Percentiles rank a stretch among this genome's conserved stretches.
These are phyloP conservation scores for Pelobates cultripes DNA, from an alignment of 2,797 vertebrate species.

Conservation along the genomic window DNA sequence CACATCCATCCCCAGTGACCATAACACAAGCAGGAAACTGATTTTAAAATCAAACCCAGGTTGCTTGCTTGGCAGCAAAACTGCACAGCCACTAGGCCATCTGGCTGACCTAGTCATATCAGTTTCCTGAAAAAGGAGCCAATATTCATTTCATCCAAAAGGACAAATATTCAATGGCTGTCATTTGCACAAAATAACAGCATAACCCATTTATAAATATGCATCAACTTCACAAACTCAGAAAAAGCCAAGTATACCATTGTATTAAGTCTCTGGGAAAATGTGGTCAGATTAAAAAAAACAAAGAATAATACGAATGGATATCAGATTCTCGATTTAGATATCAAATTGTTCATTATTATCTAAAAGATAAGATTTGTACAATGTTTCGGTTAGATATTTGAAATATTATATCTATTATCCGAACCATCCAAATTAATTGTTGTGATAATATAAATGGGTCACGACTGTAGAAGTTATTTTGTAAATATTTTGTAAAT, in stretches of 20 bases:
- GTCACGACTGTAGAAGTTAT: too few relatives aligned
- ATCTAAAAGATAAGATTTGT: too few relatives aligned
- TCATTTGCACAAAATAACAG: constrained; percentile 27
- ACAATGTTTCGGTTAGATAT: too few relatives aligned
- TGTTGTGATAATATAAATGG: too few relatives aligned
- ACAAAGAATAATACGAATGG: too few relatives aligned
- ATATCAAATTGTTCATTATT: too few relatives aligned
- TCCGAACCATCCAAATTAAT: too few relatives aligned
- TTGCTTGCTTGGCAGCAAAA: constrained; percentile 38
- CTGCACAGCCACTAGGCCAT: constrained; percentile 41
- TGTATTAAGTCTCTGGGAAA: not conserved
- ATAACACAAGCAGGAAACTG: constrained; percentile 45
- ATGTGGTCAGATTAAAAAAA: too few relatives aligned
- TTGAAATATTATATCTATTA: too few relatives aligned
- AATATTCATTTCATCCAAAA: constrained; percentile 39
- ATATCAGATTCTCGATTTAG: too few relatives aligned
- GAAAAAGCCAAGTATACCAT: not conserved
- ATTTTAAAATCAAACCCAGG: constrained; percentile 53
- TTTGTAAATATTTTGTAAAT: too few relatives aligned
- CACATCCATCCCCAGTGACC: constrained; percentile 49
- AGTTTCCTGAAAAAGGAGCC: constrained; percentile 36
- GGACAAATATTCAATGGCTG: constrained; percentile 22
- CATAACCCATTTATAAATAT: constrained; percentile 27
- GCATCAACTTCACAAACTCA: not conserved
- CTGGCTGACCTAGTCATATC: constrained; percentile 46